These are phyloP conservation scores for Pollenia labialis DNA, from an alignment of 2,888 invertebrate genomes.

Conservation along the genomic window DNA sequence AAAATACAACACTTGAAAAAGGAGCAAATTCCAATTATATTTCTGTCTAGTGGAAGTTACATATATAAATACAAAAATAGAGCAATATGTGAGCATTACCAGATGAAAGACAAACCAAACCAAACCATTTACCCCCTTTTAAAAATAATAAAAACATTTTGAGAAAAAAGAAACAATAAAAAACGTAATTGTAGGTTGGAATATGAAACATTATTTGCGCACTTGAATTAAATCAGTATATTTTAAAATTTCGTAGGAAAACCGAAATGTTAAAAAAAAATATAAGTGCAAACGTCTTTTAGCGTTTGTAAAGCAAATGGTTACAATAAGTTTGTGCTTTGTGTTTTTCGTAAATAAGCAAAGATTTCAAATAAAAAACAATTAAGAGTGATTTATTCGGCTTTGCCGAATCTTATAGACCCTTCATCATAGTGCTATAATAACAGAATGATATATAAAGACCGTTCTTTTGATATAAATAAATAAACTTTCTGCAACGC, in stretches of 20 bases:
- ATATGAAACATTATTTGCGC: slow-evolving; percentile 68
- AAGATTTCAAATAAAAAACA: too few relatives aligned
- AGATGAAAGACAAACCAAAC: slow-evolving; percentile 39
- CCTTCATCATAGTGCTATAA: too few relatives aligned
- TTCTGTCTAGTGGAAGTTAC: slow-evolving; percentile 8
- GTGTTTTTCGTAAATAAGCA: neutral
- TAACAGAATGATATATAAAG: too few relatives aligned
- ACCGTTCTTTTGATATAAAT: too few relatives aligned
- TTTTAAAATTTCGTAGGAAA: slow-evolving; percentile 35
- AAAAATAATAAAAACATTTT: slow-evolving; percentile 32
- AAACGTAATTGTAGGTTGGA: slow-evolving; percentile 62
- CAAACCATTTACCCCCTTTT: slow-evolving; percentile 52
- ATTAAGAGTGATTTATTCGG: too few relatives aligned
- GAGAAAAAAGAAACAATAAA: slow-evolving; percentile 25
- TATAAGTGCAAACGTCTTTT: slow-evolving; percentile 43
- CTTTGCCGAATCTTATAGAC: too few relatives aligned
- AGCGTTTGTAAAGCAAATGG: slow-evolving; percentile 21
- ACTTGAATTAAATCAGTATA: slow-evolving; percentile 70
- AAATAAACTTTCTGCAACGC: too few relatives aligned
- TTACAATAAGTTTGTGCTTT: slow-evolving; percentile 43
- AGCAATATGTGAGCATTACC: slow-evolving; percentile 65
- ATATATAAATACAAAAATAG: slow-evolving; percentile 56
- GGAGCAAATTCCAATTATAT: slow-evolving; percentile 67
- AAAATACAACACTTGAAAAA: slow-evolving; percentile 44
- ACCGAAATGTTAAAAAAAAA: slow-evolving; percentile 48